Conservation (phyloP, 64 coral and sea anemone genomes). For the Porites australiensis region DNA sequence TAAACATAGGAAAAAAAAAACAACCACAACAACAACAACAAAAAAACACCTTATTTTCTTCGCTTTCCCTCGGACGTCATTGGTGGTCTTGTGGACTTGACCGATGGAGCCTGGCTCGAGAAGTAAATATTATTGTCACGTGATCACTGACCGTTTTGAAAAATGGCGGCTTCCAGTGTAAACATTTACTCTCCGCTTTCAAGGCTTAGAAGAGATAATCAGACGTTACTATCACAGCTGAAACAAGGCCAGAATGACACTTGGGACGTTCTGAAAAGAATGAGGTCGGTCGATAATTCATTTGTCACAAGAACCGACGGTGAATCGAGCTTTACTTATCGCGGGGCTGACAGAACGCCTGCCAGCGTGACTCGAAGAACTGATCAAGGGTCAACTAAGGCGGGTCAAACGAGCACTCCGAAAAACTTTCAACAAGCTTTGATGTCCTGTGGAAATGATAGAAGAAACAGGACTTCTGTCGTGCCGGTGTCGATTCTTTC, state of each 20-base stretch:
- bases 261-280: slow-evolving; percentile 61
- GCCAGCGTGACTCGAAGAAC: slow-evolving; percentile 45
- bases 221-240: slow-evolving; percentile 66
- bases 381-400: not conserved
- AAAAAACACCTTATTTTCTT: not conserved
- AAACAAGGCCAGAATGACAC: slow-evolving; percentile 80
- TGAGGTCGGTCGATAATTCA: slow-evolving; percentile 43
- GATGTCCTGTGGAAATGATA: slow-evolving; percentile 73
- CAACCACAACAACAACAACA: not conserved
- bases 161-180: slow-evolving; percentile 84
- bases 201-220: slow-evolving; percentile 78
- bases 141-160: slow-evolving; percentile 77
- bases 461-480: slow-evolving; percentile 59
- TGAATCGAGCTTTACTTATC: slow-evolving; percentile 79
- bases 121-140: slow-evolving; percentile 27
- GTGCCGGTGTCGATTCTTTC: slow-evolving; percentile 67
- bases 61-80: not conserved
- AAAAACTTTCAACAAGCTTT: slow-evolving; percentile 77
- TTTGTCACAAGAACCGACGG: not conserved
- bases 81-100: not conserved
- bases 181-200: slow-evolving; percentile 82
- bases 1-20: too few relatives aligned
- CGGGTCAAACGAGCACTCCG: slow-evolving; percentile 58
- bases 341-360: slow-evolving; percentile 76
- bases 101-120: slow-evolving; percentile 24